Conservation (phyloP, 53 echinoderm and acorn worm genomes). For the Actinopyga echinites region DNA sequence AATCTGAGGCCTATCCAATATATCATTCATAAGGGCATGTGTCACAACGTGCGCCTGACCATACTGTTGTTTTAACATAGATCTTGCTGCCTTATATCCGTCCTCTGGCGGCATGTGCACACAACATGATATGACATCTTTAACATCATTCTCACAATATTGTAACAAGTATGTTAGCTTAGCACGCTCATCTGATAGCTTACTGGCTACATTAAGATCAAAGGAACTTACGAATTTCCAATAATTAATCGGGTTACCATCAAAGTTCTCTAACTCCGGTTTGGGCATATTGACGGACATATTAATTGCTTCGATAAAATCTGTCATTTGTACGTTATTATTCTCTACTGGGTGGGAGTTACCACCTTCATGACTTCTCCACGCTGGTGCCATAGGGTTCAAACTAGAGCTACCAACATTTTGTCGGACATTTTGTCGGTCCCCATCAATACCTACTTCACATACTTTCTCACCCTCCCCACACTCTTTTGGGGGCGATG, state of each 20-base stretch:
- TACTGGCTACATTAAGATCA: constrained; percentile 44
- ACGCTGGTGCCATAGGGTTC: constrained; percentile 59
- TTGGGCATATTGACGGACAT: constrained; percentile 55
- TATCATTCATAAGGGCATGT: constrained; percentile 33
- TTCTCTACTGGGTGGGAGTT: background rate
- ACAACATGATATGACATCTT: constrained; percentile 44
- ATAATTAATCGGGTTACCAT: constrained; percentile 48
- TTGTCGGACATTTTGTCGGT: background rate
- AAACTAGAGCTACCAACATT: constrained; percentile 30
- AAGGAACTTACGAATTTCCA: constrained; percentile 38
- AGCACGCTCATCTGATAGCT: constrained; percentile 18
- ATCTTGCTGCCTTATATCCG: constrained; percentile 29
- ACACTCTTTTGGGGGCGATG: background rate
- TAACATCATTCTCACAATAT: constrained; percentile 50
- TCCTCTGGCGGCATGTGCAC: constrained; percentile 26
- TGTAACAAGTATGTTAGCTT: constrained; percentile 48
- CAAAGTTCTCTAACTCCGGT: constrained; percentile 46
- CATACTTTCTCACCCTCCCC: background rate
- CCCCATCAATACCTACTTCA: background rate
- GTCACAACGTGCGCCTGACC: constrained; percentile 56
- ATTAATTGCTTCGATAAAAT: constrained; percentile 18
- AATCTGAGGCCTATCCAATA: constrained; percentile 29
- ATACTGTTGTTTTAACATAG: constrained; percentile 43
- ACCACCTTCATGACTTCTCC: background rate
- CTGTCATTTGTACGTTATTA: constrained; percentile 11